Conservation (phyloP, 2,113 vertebrate genomes). For the Ahaetulla prasina region DNA sequence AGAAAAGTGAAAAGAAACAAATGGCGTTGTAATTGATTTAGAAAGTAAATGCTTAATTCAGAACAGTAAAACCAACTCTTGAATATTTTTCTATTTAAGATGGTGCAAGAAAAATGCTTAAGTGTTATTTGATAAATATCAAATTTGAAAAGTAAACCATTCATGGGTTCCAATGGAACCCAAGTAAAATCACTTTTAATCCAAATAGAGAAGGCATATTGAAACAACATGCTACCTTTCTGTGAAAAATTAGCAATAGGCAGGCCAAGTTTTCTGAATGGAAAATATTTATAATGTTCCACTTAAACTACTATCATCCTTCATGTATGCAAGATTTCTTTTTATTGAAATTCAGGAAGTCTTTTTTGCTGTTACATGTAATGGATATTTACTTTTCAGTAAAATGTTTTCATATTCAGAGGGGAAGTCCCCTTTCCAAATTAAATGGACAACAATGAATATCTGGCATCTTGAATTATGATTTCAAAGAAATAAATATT, state of each 20-base stretch:
- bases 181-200: not conserved
- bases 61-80: not conserved
- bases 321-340: not conserved
- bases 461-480: constrained; percentile 8
- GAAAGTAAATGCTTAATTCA: not conserved
- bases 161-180: not conserved
- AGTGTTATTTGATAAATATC: not conserved
- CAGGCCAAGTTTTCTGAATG: not conserved
- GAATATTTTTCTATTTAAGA: not conserved
- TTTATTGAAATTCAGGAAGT: not conserved
- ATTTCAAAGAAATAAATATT: not conserved
- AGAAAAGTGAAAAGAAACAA: not conserved
- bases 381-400: not conserved
- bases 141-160: not conserved
- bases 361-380: not conserved
- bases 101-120: not conserved
- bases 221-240: not conserved
- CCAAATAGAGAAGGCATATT: not conserved
- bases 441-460: not conserved
- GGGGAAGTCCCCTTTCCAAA: not conserved
- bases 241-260: not conserved
- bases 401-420: not conserved
- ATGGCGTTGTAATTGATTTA: not conserved
- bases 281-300: not conserved
- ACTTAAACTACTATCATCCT: not conserved